Evolutionary conservation across 1,140 invertebrate genomes (phyloP).

Genomic region (Hylaeus volcanicus): DNA sequence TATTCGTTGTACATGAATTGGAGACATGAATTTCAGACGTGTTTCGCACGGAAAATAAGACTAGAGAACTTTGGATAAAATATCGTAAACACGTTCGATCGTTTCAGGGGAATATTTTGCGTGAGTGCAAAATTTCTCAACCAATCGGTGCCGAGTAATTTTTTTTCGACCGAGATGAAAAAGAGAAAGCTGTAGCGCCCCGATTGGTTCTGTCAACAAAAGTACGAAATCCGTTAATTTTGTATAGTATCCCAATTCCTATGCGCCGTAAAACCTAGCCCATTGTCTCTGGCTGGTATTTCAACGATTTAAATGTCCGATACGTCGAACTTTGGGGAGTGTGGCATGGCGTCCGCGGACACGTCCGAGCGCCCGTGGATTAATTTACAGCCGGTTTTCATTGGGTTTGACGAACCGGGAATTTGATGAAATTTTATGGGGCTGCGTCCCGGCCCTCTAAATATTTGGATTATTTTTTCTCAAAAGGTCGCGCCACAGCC

Average conservation of each 20-base stretch:
- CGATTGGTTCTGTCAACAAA: conserved; percentile 6
- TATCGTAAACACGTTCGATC: too few relatives aligned
- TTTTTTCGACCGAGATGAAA: not conserved
- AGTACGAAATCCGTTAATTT: conserved; percentile 42
- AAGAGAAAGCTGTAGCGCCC: not conserved
- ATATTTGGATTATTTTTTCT: conserved; percentile 50
- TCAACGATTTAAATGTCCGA: conserved; percentile 47
- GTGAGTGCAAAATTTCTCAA: not conserved
- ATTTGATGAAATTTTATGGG: conserved; percentile 69
- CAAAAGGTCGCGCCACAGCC: not conserved
- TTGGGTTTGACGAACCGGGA: conserved; percentile 55
- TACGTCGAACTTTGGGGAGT: not conserved
- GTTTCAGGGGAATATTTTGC: not conserved
- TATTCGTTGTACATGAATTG: too few relatives aligned
- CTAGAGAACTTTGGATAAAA: too few relatives aligned
- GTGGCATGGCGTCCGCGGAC: conserved; percentile 12
- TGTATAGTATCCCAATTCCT: conserved; percentile 20
- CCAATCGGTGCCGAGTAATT: conserved; percentile 17
- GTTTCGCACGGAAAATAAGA: too few relatives aligned
- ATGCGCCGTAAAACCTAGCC: conserved; percentile 44
- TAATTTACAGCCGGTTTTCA: conserved; percentile 63
- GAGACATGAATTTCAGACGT: too few relatives aligned
- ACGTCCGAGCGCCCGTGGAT: conserved; percentile 50
- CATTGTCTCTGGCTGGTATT: conserved; percentile 52
- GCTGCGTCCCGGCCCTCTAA: not conserved